A percentile compares a stretch with the other conserved stretches of the same genome.
Evolutionary conservation across 1,140 invertebrate species (phyloP).

Genomic region (Yoshiicerus persimilis): DNA sequence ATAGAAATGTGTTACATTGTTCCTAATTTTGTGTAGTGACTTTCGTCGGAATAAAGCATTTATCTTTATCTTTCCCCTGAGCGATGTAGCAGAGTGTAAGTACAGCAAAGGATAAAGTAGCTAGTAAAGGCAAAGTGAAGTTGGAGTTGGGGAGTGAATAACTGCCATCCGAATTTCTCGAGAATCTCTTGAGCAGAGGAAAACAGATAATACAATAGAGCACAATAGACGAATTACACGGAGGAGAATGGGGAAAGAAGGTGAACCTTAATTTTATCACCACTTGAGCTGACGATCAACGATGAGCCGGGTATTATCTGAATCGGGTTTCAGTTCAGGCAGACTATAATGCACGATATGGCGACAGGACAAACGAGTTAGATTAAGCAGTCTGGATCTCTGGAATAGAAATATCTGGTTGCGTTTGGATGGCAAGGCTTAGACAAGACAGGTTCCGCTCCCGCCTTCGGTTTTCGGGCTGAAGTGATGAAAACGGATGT

Average conservation of each 20-base stretch:
- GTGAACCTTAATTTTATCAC: slow-evolving; percentile 11
- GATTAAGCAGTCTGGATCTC: not conserved
- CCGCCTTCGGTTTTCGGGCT: not conserved
- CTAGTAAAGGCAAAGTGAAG: not conserved
- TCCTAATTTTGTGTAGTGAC: not conserved
- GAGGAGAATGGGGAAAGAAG: not conserved
- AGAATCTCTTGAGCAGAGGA: not conserved
- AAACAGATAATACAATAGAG: not conserved
- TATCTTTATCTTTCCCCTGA: not conserved
- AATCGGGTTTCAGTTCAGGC: not conserved
- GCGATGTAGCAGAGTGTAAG: not conserved
- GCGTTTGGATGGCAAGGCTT: not conserved
- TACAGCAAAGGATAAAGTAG: not conserved
- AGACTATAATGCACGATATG: not conserved
- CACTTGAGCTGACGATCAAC: not conserved
- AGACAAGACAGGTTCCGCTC: not conserved
- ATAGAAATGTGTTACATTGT: not conserved
- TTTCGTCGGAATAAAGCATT: not conserved
- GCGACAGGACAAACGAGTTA: not conserved
- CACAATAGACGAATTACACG: not conserved
- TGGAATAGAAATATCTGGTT: not conserved
- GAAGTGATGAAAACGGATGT: slow-evolving; percentile 25
- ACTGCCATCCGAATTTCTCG: not conserved
- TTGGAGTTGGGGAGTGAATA: not conserved
- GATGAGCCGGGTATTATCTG: not conserved